Evolutionary conservation across 2,888 invertebrate genomes (phyloP).

Genomic region (Orthosia incerta): DNA sequence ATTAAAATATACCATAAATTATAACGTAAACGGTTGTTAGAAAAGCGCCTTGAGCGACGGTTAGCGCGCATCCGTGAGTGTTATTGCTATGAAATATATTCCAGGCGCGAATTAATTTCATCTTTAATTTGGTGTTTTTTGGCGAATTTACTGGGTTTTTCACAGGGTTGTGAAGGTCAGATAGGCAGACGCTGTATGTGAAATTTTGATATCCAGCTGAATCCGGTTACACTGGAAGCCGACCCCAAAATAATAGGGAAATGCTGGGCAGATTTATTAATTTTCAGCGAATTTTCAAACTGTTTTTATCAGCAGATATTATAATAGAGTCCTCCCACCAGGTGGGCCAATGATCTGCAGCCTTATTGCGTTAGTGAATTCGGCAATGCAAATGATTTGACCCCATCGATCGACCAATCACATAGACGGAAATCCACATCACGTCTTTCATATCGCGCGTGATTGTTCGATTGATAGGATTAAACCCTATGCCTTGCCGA

Average conservation of each 20-base stretch:
- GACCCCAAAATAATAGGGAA: background rate
- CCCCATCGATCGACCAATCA: too few species aligned
- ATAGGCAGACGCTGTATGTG: background rate
- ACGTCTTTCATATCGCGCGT: too few species aligned
- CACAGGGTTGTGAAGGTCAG: background rate
- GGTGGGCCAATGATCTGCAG: too few species aligned
- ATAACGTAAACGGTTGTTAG: constrained; percentile 68
- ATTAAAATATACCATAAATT: constrained; percentile 80
- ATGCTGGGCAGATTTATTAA: background rate
- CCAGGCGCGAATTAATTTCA: constrained; percentile 46
- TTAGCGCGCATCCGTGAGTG: constrained; percentile 55
- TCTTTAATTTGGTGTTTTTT: constrained; percentile 22
- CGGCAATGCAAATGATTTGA: too few species aligned
- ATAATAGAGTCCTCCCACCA: too few species aligned
- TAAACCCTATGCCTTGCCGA: too few species aligned
- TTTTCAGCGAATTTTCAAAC: too few species aligned
- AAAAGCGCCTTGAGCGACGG: constrained; percentile 46
- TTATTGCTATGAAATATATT: constrained; percentile 62
- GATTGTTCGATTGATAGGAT: too few species aligned
- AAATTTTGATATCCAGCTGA: background rate
- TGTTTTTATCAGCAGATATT: background rate
- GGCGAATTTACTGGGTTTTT: background rate
- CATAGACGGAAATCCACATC: too few species aligned
- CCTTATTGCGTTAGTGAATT: too few species aligned
- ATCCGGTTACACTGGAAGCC: background rate